Percentiles rank a stretch among this genome's conserved stretches.
Conservation (phyloP, 2,888 invertebrate species). For the Atethmia centrago region DNA sequence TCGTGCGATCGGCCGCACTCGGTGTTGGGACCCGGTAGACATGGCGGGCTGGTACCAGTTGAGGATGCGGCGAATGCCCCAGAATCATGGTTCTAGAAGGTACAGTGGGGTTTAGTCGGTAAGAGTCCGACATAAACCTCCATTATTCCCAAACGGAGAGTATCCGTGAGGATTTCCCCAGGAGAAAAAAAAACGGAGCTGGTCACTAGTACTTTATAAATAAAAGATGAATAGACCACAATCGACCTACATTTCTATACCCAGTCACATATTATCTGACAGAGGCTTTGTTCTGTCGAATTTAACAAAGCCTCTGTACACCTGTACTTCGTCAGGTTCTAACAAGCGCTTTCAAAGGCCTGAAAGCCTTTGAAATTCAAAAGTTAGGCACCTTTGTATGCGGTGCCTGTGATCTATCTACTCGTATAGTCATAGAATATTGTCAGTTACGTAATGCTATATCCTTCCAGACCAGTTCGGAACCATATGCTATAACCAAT, state of each 20-base stretch:
- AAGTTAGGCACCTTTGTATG: slow-evolving; percentile 45
- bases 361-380: slow-evolving; percentile 41
- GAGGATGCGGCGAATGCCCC: too few relatives aligned
- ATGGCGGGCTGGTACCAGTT: too few relatives aligned
- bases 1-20: too few relatives aligned
- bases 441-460: background rate
- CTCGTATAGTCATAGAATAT: background rate
- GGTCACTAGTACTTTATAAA: background rate
- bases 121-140: too few relatives aligned
- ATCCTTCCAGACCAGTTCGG: too few relatives aligned
- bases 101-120: too few relatives aligned
- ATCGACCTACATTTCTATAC: background rate
- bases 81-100: too few relatives aligned
- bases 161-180: too few relatives aligned
- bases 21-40: too few relatives aligned
- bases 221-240: background rate
- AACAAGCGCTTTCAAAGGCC: slow-evolving; percentile 34
- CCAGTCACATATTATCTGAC: slow-evolving; percentile 15
- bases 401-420: slow-evolving; percentile 14
- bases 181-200: too few relatives aligned
- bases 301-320: slow-evolving; percentile 37
- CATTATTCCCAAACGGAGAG: too few relatives aligned
- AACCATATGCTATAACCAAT: background rate
- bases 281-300: slow-evolving; percentile 32
- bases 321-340: slow-evolving; percentile 12